Percentiles rank a stretch among this genome's conserved stretches.
phyloP scores from a whole-genome alignment of 2,888 invertebrate genomes.

The Ennomos fuscantarius region DNA sequence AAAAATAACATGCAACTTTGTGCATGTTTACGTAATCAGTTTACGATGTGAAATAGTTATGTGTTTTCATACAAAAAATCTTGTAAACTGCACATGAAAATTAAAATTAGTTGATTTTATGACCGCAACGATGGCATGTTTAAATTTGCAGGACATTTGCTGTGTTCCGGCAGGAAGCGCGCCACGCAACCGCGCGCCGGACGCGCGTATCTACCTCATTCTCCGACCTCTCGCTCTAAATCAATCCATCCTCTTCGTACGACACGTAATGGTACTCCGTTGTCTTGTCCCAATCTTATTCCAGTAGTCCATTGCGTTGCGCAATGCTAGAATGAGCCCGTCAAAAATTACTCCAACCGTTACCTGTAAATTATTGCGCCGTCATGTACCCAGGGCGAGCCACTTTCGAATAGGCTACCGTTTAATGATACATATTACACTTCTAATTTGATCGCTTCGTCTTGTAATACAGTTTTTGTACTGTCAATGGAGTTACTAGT shows the following conservation, averaged over 20 bases:
- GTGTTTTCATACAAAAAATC: conserved; percentile 23
- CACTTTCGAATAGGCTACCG: conserved; percentile 64
- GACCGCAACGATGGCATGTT: conserved; percentile 35
- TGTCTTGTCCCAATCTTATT: conserved; percentile 52
- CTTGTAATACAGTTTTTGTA: conserved; percentile 39
- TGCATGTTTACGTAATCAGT: conserved; percentile 13
- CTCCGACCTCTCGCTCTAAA: conserved; percentile 62
- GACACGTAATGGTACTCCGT: conserved; percentile 52
- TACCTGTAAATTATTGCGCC: conserved; percentile 67
- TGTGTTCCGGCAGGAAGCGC: conserved; percentile 67
- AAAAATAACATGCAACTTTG: not conserved
- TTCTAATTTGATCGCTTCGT: conserved; percentile 44
- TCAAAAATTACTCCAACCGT: conserved; percentile 77
- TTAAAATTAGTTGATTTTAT: conserved; percentile 30
- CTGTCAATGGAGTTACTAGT: conserved; percentile 27
- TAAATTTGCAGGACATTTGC: conserved; percentile 55
- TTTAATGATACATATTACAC: conserved; percentile 65
- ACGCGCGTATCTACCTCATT: conserved; percentile 76
- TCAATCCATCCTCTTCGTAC: conserved; percentile 57
- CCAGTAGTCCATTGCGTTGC: conserved; percentile 67
- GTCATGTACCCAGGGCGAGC: conserved; percentile 57
- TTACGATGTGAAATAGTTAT: conserved; percentile 15
- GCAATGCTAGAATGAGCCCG: conserved; percentile 65
- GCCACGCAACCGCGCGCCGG: conserved; percentile 57
- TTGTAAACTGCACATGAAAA: conserved; percentile 21